Percentiles rank a stretch among this genome's conserved stretches.
Evolutionary conservation across 2,797 vertebrate genomes (phyloP).

Genomic region (Gallinago nigripennis): DNA sequence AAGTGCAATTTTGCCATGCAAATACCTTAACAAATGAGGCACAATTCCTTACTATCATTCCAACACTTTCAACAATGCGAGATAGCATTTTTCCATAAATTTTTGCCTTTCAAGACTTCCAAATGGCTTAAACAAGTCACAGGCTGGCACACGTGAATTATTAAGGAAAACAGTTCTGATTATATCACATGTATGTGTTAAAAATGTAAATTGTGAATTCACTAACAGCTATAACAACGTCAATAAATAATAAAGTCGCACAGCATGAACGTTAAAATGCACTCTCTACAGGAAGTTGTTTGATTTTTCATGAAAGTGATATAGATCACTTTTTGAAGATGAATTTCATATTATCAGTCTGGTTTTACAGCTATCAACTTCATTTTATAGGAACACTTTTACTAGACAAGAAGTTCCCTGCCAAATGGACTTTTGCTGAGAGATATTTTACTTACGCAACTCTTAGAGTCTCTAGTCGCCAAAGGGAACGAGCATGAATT

Average conservation of each 20-base stretch:
- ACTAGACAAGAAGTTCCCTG: not conserved
- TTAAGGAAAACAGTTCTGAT: not conserved
- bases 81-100: not conserved
- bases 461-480: slow-evolving; percentile 92
- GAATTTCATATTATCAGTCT: not conserved
- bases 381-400: not conserved
- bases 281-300: not conserved
- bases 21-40: not conserved
- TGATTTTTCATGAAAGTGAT: not conserved
- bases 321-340: not conserved
- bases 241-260: too few relatives aligned
- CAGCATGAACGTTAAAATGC: not conserved
- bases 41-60: not conserved
- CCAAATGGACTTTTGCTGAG: not conserved
- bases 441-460: slow-evolving; percentile 87
- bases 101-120: not conserved
- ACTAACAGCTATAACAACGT: not conserved
- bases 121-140: not conserved
- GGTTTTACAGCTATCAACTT: not conserved
- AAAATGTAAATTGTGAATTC: not conserved
- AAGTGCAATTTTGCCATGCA: not conserved
- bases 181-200: not conserved
- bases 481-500: slow-evolving; percentile 92
- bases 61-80: not conserved
- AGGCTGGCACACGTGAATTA: not conserved